Evolutionary conservation across 2,113 vertebrate genomes (phyloP).

Genomic region (Nothobranchius furzeri): DNA sequence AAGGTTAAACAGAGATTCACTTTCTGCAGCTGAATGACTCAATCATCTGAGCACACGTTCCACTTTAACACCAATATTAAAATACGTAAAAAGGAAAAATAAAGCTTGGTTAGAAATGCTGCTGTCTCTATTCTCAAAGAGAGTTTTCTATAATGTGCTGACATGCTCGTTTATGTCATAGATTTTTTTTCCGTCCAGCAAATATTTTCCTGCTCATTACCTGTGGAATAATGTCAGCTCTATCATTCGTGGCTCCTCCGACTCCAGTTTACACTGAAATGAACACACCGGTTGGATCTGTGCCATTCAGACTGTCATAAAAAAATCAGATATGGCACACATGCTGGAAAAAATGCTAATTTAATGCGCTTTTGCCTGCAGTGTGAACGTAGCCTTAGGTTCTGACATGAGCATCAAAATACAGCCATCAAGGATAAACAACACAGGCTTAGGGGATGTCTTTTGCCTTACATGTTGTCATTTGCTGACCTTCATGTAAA

Average conservation of each 20-base stretch:
- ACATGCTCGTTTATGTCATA: slow-evolving; percentile 56
- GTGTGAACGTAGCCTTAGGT: background rate
- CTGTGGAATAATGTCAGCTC: slow-evolving; percentile 38
- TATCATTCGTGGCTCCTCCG: background rate
- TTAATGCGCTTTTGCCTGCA: background rate
- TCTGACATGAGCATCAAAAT: slow-evolving; percentile 1
- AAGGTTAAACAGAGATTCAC: too few relatives aligned
- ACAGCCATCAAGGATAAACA: slow-evolving; percentile 1
- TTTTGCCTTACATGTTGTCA: slow-evolving; percentile 27
- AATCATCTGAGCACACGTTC: too few relatives aligned
- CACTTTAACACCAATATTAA: background rate
- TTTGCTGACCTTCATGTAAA: slow-evolving; percentile 53
- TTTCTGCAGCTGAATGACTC: background rate
- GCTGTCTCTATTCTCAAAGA: slow-evolving; percentile 20
- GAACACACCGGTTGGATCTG: too few relatives aligned
- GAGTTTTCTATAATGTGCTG: slow-evolving; percentile 42
- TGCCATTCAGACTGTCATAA: too few relatives aligned
- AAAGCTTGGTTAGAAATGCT: slow-evolving; percentile 2
- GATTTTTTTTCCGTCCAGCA: slow-evolving; percentile 53
- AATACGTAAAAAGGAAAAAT: slow-evolving; percentile 10
- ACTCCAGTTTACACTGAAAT: background rate
- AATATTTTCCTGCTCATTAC: slow-evolving; percentile 63
- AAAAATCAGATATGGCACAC: too few relatives aligned
- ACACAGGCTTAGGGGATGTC: slow-evolving; percentile 3
- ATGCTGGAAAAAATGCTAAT: too few relatives aligned